Conservation (phyloP, 2,113 vertebrate species). For the Paradoxurus hermaphroditus region DNA sequence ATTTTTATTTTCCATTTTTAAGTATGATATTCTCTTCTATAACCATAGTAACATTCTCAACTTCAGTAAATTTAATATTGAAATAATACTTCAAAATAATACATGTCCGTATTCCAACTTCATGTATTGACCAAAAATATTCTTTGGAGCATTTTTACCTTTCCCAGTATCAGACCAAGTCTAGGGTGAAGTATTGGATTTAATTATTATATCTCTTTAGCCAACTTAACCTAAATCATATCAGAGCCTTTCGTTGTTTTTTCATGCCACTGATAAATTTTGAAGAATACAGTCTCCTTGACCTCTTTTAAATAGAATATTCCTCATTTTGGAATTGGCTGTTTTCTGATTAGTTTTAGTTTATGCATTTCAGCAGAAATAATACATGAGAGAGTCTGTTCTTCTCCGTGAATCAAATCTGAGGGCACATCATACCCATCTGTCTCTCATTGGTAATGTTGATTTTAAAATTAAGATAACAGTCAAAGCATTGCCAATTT, state of each 20-base stretch:
- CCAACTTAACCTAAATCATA: neutral
- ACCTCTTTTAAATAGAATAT: neutral
- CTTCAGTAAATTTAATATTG: neutral
- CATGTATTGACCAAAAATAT: neutral
- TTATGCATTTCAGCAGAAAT: neutral
- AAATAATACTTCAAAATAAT: neutral
- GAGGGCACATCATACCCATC: neutral
- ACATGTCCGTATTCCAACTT: neutral
- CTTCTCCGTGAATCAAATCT: neutral
- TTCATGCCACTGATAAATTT: neutral
- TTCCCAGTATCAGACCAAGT: neutral
- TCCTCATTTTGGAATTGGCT: neutral
- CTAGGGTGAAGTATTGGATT: neutral
- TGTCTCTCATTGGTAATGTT: neutral
- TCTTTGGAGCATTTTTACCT: neutral
- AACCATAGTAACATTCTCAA: neutral
- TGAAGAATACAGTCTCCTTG: neutral
- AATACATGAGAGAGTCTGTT: neutral
- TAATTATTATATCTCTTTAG: neutral
- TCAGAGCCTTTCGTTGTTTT: neutral
- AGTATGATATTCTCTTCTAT: neutral
- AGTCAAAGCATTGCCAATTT: neutral
- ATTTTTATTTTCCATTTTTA: neutral
- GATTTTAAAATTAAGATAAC: constrained; percentile 29
- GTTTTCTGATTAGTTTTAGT: neutral